Conservation (phyloP, 2,888 invertebrate species). For the Trileptium ribeirensis region DNA sequence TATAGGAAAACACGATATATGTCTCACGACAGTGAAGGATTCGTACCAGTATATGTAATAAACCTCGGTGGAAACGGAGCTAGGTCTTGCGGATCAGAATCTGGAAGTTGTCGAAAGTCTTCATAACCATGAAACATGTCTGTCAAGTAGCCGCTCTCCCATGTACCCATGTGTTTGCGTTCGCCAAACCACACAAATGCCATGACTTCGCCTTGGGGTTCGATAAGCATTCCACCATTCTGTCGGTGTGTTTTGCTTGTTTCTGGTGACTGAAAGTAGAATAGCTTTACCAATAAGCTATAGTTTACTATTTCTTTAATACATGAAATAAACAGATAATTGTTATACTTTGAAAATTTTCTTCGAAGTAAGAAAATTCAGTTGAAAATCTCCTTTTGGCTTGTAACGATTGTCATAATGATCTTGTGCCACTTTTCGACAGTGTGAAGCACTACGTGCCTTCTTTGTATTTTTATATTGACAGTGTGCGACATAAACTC, state of each 20-base stretch:
- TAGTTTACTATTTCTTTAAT: too few relatives aligned
- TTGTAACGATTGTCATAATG: too few relatives aligned
- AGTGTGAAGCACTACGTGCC: too few relatives aligned
- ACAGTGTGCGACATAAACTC: too few relatives aligned
- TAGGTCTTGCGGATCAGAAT: neutral
- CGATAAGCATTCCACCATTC: neutral
- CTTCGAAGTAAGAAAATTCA: too few relatives aligned
- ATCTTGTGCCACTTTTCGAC: too few relatives aligned
- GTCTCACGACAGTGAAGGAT: neutral
- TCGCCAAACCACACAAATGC: neutral
- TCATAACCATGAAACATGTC: neutral
- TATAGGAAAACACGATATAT: too few relatives aligned
- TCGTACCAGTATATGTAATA: neutral
- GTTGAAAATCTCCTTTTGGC: too few relatives aligned
- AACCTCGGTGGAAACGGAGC: neutral
- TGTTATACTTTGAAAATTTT: too few relatives aligned
- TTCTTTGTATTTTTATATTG: too few relatives aligned
- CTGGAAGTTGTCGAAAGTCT: neutral
- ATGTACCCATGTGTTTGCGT: neutral
- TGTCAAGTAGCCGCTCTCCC: neutral
- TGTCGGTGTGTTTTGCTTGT: neutral
- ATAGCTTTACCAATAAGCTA: too few relatives aligned
- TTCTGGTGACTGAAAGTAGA: neutral
- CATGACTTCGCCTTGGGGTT: neutral
- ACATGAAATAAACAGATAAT: too few relatives aligned